These are phyloP conservation scores for Phengaris alcon DNA, from an alignment of 2,888 invertebrate species.

Conservation along the genomic window DNA sequence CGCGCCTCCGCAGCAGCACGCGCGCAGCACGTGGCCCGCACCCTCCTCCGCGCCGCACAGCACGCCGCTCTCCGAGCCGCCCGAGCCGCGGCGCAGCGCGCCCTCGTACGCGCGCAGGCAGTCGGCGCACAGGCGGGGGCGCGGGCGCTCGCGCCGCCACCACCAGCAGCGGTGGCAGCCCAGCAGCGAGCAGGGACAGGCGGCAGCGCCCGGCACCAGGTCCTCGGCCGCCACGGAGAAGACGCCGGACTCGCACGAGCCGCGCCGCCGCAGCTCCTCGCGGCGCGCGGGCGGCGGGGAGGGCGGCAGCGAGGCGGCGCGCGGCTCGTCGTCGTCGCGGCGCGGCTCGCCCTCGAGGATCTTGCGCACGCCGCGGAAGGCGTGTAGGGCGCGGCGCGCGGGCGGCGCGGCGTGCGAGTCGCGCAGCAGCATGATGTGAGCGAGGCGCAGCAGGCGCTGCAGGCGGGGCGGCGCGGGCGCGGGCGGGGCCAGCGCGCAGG, in stretches of 20 bases:
- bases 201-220: conserved; percentile 66
- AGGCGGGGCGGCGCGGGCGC: conserved; percentile 55
- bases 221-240: conserved; percentile 92
- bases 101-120: conserved; percentile 59
- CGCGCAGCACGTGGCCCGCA: conserved; percentile 43
- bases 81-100: conserved; percentile 40
- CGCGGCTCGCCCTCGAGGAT: conserved; percentile 83
- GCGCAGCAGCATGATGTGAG: conserved; percentile 91
- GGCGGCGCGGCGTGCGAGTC: conserved; percentile 88
- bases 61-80: conserved; percentile 43
- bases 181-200: conserved; percentile 68
- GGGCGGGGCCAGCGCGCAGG: conserved; percentile 43
- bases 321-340: conserved; percentile 47
- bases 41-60: conserved; percentile 46
- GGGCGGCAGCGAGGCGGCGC: conserved; percentile 61
- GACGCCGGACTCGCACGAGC: conserved; percentile 93
- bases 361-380: conserved; percentile 89
- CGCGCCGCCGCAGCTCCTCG: conserved; percentile 78
- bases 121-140: conserved; percentile 47
- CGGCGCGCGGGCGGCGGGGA: conserved; percentile 57
- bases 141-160: conserved; percentile 49
- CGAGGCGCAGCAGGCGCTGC: conserved; percentile 83
- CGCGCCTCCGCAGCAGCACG: conserved; percentile 72
- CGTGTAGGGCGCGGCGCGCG: conserved; percentile 85
- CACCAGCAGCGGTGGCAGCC: conserved; percentile 72